Base-by-base conservation (phyloP, 2,797 vertebrate species). In the Cyprinodon diabolis region DNA sequence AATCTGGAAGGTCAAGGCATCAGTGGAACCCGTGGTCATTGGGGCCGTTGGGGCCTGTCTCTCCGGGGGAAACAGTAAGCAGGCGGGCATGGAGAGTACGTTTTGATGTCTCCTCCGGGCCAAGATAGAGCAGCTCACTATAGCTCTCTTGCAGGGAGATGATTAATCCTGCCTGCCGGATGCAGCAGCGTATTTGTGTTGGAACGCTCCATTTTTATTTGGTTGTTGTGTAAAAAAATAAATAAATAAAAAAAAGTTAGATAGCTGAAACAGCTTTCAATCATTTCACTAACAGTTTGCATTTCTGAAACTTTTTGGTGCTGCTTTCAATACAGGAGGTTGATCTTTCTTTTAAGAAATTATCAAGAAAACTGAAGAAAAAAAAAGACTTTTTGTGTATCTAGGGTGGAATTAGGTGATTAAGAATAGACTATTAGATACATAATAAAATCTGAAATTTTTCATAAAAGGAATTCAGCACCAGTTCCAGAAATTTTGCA, bases 41-140 rank as follows among this genome's bases (percentile, higher is more conserved):
- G n/a, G n/a, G n/a, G n/a, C n/a, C n/a, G n/a, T n/a, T n/a, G n/a
- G n/a, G n/a, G n/a, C 89, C 81, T 84, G 84, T 85, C 89, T 91
- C 91, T 91, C 90, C 81, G 48, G 89, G 91, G 91, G 82, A 86
- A 91, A 86, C 88, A 86, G 87, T 82, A 85, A 87, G 87, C 82
- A 90, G 83, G 81, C 84, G 68, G 85, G 87, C 76, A 84, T 84
- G 84, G 85, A 89, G 90, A 86, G 84, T 80, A 72, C 70, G 78
- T 90, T 90, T 92, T 30, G 89, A 92, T 91, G 91, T 92, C 85
- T 92, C 88, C 88, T 89, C 81, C 66, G 57, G 84, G 87, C 88
- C 81, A 74, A 86, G 82, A 89, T 76, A 76, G 88, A 91, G 88
- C 86, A 75, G 75, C 80, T 63, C 76, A 56, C 86, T 87, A 65